phyloP scores from a whole-genome alignment of 2,113 vertebrate genomes.

The Clupea harengus region DNA sequence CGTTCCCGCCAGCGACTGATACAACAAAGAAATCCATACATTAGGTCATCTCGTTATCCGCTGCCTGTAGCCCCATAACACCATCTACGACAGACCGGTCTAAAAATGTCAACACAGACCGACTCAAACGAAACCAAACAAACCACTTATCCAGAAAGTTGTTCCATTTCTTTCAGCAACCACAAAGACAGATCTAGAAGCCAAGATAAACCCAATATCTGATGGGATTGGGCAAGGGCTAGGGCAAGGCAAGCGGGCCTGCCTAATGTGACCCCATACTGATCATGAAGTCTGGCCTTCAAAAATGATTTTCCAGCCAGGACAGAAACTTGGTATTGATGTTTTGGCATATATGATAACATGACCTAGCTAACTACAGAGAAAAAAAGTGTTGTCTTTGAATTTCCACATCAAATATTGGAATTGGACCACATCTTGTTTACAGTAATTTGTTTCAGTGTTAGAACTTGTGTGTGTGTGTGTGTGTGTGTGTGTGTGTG shows the following conservation, averaged over 20 bases:
- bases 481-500: conserved; percentile 3
- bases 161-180: conserved; percentile 13
- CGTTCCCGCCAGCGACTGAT: neutral
- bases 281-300: neutral
- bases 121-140: conserved; percentile 6
- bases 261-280: neutral
- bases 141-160: conserved; percentile 4
- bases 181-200: neutral
- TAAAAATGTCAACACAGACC: neutral
- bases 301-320: neutral
- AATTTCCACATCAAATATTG: conserved; percentile 3
- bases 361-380: neutral
- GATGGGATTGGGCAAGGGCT: neutral
- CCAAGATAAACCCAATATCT: neutral
- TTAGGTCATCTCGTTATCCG: neutral
- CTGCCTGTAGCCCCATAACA: neutral
- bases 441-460: conserved; percentile 3
- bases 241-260: neutral
- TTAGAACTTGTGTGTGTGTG: neutral
- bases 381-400: neutral
- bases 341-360: neutral
- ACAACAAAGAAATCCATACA: neutral
- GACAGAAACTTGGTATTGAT: neutral
- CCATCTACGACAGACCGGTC: neutral
- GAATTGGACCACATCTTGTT: neutral